Conservation (phyloP, 1,140 invertebrate species). For the Yoshiicerus persimilis region DNA sequence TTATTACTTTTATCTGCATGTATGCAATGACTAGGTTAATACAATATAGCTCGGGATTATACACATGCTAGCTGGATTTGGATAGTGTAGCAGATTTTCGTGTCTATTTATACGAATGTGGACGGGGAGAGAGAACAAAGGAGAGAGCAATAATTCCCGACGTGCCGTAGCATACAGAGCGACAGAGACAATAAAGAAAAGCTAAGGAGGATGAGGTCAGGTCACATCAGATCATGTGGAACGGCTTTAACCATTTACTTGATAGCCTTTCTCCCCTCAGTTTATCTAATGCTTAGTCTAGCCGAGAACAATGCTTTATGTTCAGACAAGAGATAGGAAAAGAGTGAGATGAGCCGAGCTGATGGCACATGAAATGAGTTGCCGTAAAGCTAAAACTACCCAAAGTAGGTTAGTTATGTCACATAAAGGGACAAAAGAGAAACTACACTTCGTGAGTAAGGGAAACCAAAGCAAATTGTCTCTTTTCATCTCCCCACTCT, state of each 20-base stretch:
- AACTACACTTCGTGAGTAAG: not conserved
- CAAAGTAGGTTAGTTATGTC: slow-evolving; percentile 10
- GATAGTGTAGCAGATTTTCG: not conserved
- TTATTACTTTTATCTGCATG: not conserved
- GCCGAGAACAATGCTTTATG: slow-evolving; percentile 3
- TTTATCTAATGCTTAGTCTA: slow-evolving; percentile 18
- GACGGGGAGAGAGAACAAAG: not conserved
- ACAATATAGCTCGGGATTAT: too few species aligned
- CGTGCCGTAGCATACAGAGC: not conserved
- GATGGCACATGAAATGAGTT: slow-evolving; percentile 16
- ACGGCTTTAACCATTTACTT: slow-evolving; percentile 1
- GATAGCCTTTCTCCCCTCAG: slow-evolving; percentile 2
- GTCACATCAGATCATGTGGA: slow-evolving; percentile 18
- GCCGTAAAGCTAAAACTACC: not conserved
- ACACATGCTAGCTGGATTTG: too few species aligned
- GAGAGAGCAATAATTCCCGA: not conserved
- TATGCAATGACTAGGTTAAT: not conserved
- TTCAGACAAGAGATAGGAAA: not conserved
- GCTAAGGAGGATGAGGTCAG: slow-evolving; percentile 10
- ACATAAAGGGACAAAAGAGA: not conserved
- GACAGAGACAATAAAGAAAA: not conserved
- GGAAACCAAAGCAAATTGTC: not conserved
- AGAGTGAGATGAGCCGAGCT: slow-evolving; percentile 7
- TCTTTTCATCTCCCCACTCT: not conserved
- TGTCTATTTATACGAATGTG: not conserved